These are phyloP conservation scores for Champsocephalus gunnari DNA, from an alignment of 2,797 vertebrate species.

Conservation along the genomic window DNA sequence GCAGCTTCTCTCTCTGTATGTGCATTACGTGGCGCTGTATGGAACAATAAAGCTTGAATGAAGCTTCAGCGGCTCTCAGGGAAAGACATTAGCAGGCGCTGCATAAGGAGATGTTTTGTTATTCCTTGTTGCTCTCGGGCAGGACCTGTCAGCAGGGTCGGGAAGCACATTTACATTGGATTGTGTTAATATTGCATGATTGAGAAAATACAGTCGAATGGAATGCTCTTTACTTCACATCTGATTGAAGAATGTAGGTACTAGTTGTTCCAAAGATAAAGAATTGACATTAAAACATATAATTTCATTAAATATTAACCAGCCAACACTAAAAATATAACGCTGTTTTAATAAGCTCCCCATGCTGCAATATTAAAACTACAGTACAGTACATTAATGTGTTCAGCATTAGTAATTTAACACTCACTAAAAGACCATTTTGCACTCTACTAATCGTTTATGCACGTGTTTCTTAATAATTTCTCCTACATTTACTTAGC, in stretches of 20 bases:
- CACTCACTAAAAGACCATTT: neutral
- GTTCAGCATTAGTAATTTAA: neutral
- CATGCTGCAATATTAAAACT: slow-evolving; percentile 4
- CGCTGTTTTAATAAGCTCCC: neutral
- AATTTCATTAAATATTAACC: neutral
- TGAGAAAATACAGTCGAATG: too few species aligned
- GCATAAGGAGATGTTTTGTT: neutral
- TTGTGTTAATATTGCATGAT: too few species aligned
- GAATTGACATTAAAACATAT: neutral
- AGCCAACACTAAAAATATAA: neutral
- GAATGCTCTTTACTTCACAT: neutral
- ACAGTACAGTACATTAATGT: neutral
- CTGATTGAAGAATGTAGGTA: neutral
- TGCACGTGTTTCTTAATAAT: neutral
- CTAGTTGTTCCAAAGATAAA: neutral
- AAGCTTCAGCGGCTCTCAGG: slow-evolving; percentile 24
- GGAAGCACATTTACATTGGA: too few species aligned
- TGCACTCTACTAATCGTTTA: neutral
- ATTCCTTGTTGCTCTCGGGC: too few species aligned
- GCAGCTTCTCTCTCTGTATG: neutral
- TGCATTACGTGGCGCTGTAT: neutral
- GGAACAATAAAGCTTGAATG: slow-evolving; percentile 63
- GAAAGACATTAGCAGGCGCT: slow-evolving; percentile 24
- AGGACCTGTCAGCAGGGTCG: neutral
- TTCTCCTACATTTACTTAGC: too few species aligned